A percentile compares a stretch with the other conserved stretches of the same genome.
phyloP scores from a whole-genome alignment of 2,797 vertebrate genomes.

The Typhlichthys eigenmanni region DNA sequence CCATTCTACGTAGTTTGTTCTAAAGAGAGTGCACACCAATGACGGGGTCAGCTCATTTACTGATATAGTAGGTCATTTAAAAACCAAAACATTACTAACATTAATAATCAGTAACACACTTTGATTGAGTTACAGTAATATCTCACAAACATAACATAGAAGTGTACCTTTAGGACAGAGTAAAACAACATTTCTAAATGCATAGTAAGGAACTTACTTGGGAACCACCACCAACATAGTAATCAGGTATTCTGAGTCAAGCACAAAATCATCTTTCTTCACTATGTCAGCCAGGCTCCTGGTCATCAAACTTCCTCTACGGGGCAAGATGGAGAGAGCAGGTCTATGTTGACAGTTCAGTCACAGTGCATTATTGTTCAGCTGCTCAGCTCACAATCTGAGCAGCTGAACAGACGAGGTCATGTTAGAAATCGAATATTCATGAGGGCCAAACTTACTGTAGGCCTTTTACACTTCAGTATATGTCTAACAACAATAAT shows the following conservation, averaged over 20 bases:
- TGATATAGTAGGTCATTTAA: too few relatives aligned
- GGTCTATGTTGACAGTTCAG: background rate
- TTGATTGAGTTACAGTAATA: too few relatives aligned
- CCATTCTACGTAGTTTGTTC: conserved; percentile 89
- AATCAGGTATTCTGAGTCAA: conserved; percentile 96
- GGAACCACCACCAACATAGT: conserved; percentile 96
- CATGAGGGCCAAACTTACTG: background rate
- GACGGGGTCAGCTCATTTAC: background rate
- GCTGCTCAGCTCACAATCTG: too few relatives aligned
- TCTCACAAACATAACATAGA: too few relatives aligned
- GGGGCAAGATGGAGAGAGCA: conserved; percentile 6
- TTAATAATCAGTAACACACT: too few relatives aligned
- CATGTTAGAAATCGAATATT: background rate
- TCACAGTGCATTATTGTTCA: background rate
- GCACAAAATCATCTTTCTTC: conserved; percentile 97
- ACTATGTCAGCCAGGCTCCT: conserved; percentile 97
- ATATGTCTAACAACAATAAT: background rate
- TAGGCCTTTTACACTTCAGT: background rate
- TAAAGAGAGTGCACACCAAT: conserved; percentile 46
- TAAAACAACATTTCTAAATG: too few relatives aligned
- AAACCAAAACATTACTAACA: too few relatives aligned
- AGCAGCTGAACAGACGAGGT: too few relatives aligned
- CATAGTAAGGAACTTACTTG: conserved; percentile 81
- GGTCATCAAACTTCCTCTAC: conserved; percentile 94
- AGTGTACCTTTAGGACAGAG: too few relatives aligned